Conservation (phyloP, 2,888 invertebrate species). For the Drosophila mettleri region DNA sequence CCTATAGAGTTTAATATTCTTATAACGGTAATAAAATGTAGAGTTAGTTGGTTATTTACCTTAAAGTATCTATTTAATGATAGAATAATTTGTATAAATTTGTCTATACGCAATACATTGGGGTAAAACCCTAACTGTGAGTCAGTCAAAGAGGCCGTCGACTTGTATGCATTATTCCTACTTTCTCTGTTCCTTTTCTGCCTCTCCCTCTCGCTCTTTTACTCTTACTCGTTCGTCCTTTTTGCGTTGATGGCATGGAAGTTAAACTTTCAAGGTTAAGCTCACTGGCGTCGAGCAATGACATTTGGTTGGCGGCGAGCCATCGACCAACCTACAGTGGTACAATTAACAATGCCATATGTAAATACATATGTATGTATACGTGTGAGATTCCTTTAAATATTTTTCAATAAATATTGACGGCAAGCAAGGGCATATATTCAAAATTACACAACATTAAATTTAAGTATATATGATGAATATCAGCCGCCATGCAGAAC, state of each 20-base stretch:
- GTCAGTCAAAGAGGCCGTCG: constrained; percentile 35
- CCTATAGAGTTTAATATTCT: no score
- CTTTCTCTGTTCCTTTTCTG: constrained; percentile 28
- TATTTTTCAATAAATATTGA: neutral
- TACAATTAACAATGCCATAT: neutral
- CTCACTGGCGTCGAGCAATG: constrained; percentile 77
- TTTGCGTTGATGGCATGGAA: constrained; percentile 58
- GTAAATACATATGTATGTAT: neutral
- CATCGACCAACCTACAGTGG: constrained; percentile 54
- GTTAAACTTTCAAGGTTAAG: constrained; percentile 82
- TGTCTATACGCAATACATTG: neutral
- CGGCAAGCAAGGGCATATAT: neutral
- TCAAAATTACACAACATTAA: neutral
- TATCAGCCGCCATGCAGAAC: neutral
- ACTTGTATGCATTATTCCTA: constrained; percentile 24
- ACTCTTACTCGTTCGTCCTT: constrained; percentile 56
- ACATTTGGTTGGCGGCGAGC: constrained; percentile 60
- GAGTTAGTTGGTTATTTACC: neutral
- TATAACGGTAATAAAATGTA: neutral
- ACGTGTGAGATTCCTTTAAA: neutral
- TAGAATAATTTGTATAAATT: neutral
- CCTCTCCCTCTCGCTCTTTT: neutral
- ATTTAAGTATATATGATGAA: neutral
- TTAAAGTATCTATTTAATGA: neutral
- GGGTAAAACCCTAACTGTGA: constrained; percentile 21